These are phyloP conservation scores for Abrostola tripartita DNA, from an alignment of 2,888 invertebrate species.

Conservation along the genomic window DNA sequence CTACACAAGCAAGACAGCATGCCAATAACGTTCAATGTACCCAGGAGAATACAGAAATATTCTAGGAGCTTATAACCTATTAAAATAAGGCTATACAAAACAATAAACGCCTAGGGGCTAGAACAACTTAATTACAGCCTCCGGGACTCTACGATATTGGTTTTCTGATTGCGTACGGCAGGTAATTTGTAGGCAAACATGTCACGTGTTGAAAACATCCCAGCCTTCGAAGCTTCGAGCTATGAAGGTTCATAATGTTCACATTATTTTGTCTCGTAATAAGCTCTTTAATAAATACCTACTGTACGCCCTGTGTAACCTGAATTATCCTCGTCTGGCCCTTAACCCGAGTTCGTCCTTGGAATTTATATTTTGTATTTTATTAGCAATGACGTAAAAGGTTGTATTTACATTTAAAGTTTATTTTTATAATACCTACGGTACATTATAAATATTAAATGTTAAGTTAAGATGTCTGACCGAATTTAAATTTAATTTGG, in stretches of 20 bases:
- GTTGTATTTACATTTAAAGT: too few relatives aligned
- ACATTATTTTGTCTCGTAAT: constrained; percentile 18
- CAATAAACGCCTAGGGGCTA: constrained; percentile 45
- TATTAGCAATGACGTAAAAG: background rate
- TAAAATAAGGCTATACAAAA: constrained; percentile 34
- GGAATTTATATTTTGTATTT: constrained; percentile 24
- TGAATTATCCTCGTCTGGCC: constrained; percentile 24
- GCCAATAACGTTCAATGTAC: constrained; percentile 1
- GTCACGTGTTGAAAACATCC: constrained; percentile 28
- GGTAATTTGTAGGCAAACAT: constrained; percentile 46
- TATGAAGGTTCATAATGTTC: constrained; percentile 12
- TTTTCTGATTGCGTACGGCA: constrained; percentile 55
- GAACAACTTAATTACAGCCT: constrained; percentile 54
- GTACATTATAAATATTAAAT: too few relatives aligned
- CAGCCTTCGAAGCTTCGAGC: background rate
- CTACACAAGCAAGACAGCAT: background rate
- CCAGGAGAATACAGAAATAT: background rate
- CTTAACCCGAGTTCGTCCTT: constrained; percentile 25
- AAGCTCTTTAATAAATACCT: constrained; percentile 10
- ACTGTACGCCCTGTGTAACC: constrained; percentile 7
- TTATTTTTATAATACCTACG: too few relatives aligned
- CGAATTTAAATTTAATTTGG: too few relatives aligned
- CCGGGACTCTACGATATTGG: constrained; percentile 58
- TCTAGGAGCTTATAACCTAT: constrained; percentile 30
- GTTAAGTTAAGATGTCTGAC: too few relatives aligned